Percentiles rank a stretch among this genome's conserved stretches.
These are phyloP conservation scores for Druon quercuslanigerum DNA, from an alignment of 1,140 invertebrate species.

Conservation along the genomic window DNA sequence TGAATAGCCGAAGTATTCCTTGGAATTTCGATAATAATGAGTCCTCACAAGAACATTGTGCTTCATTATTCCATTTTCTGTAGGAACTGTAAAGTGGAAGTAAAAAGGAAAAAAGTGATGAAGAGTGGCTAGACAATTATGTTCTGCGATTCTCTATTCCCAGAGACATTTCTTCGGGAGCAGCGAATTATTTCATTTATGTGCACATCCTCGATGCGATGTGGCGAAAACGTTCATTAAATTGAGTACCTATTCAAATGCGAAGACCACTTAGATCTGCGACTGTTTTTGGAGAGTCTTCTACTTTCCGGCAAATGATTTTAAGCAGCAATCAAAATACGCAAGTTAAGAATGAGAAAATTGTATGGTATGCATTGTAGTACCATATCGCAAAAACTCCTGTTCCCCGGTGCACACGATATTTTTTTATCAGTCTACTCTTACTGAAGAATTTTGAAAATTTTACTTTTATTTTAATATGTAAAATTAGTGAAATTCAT, in stretches of 20 bases:
- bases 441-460: too few species aligned
- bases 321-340: too few species aligned
- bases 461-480: too few species aligned
- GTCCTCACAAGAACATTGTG: not conserved
- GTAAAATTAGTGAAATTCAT: too few species aligned
- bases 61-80: not conserved
- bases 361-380: too few species aligned
- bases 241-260: conserved; percentile 7
- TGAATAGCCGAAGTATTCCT: not conserved
- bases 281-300: too few species aligned
- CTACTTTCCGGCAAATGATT: too few species aligned
- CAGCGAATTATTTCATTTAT: conserved; percentile 14
- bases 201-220: not conserved
- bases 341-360: too few species aligned
- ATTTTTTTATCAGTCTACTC: too few species aligned
- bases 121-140: conserved; percentile 8
- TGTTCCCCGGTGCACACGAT: too few species aligned
- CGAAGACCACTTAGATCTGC: too few species aligned
- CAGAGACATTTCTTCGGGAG: not conserved
- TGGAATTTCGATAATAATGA: conserved; percentile 4
- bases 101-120: conserved; percentile 5
- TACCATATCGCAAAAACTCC: too few species aligned
- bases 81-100: not conserved
- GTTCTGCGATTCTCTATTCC: not conserved
- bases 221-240: conserved; percentile 11